Base-by-base conservation (phyloP, 2,888 invertebrate genomes). In the Syritta pipiens region DNA sequence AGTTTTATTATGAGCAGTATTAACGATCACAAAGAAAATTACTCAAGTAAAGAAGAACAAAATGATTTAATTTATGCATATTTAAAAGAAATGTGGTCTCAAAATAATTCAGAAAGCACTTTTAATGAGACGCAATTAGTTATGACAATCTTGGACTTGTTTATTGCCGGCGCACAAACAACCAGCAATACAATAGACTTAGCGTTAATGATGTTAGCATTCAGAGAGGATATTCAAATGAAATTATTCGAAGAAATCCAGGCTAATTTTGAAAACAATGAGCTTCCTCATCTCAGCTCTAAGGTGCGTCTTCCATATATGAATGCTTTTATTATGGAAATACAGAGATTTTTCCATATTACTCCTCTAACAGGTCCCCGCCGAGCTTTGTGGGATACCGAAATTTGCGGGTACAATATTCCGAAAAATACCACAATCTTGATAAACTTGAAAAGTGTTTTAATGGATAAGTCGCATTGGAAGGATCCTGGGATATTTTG, bases 111-210 rank as follows among this genome's bases (percentile, higher is more conserved):
- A 9, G 24, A n/a, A 44, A 84, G 57, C 44, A 86, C 86, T 19
- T 88, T 91, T 86, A 85, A 87, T 91, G 93, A 92, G 67, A 91
- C 92, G 3, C 93, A 93, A 84, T 85, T 94, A 53, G 87, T 92
- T 3, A 91, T 93, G 90, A 90, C 92, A 3, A 91, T 93, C 82
- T 84, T 93, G 62, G 94, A 94, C 85, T 89, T 94, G 44, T 93
- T 94, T 82, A 91, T 94, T 83, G 93, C 92, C 3, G 93, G 93
- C 1, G 90, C 91, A 0, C 90, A 91, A 82, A 93, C 93, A 0
- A 93, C 93, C 0, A 91, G 92, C 69, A 90, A 89, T 30, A 92
- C 92, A 0, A 85, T 94, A 10, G 92, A 92, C 82, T 91, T 93
- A 83, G 90, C 91, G 0, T 88, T 94, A 48, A 88, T 93, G 83